Conservation (phyloP, 1,140 invertebrate species). For the Phocides pigmalion region DNA sequence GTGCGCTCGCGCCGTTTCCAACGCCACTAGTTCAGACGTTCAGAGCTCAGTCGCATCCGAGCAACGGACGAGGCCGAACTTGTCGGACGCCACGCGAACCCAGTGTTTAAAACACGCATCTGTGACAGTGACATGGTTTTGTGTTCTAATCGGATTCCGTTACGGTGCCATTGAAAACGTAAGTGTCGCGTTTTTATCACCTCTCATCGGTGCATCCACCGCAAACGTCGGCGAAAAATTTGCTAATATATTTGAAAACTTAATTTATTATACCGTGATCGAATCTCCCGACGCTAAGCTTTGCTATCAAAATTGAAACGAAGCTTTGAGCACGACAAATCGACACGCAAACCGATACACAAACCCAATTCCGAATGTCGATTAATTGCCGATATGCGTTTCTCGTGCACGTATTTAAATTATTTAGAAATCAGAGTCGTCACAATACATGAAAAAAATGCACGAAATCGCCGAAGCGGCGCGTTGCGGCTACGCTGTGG, state of each 20-base stretch:
- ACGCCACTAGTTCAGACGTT: conserved; percentile 15
- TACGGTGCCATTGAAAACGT: conserved; percentile 66
- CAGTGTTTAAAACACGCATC: conserved; percentile 51
- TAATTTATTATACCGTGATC: conserved; percentile 18
- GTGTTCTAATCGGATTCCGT: conserved; percentile 71
- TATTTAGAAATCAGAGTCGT: conserved; percentile 79
- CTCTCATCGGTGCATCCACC: background rate
- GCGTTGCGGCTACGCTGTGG: conserved; percentile 45
- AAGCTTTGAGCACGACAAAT: conserved; percentile 44
- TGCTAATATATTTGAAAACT: conserved; percentile 22
- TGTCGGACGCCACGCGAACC: conserved; percentile 41
- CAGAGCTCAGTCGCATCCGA: conserved; percentile 65
- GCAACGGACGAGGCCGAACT: conserved; percentile 46
- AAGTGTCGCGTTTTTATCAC: conserved; percentile 49
- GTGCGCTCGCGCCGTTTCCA: conserved; percentile 34
- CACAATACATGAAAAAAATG: conserved; percentile 70
- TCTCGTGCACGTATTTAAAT: conserved; percentile 77
- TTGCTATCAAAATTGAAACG: conserved; percentile 37
- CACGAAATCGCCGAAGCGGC: conserved; percentile 70
- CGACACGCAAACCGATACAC: conserved; percentile 58
- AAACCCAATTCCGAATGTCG: conserved; percentile 65
- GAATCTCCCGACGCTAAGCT: conserved; percentile 26
- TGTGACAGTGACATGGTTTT: conserved; percentile 79
- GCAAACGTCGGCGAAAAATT: conserved; percentile 12
- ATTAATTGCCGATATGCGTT: conserved; percentile 64